Conservation (phyloP, 1,140 invertebrate species). For the Laupala kohalensis region DNA sequence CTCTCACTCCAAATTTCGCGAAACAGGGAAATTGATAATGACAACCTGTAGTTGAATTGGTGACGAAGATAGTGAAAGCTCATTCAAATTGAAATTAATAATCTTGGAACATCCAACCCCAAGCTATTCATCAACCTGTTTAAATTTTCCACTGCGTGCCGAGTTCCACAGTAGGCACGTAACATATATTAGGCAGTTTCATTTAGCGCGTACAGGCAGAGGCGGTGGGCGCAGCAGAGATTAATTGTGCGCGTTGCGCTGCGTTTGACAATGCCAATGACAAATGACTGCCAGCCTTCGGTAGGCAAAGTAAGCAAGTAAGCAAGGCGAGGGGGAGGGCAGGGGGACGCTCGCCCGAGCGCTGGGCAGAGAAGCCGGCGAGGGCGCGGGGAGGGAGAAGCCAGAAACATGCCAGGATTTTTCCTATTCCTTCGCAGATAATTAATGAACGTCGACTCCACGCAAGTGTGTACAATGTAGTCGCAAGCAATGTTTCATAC, state of each 20-base stretch:
- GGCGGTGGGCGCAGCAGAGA: not conserved
- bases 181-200: not conserved
- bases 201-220: not conserved
- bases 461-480: not conserved
- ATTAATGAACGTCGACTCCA: not conserved
- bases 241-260: not conserved
- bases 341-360: no score
- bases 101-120: not conserved
- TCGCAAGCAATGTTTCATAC: not conserved
- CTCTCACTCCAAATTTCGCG: not conserved
- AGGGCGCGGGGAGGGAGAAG: not conserved
- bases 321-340: not conserved
- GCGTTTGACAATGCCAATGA: not conserved
- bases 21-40: not conserved
- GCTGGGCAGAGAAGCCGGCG: not conserved
- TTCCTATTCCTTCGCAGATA: not conserved
- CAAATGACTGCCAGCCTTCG: not conserved
- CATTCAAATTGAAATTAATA: not conserved
- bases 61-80: not conserved
- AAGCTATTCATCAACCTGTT: not conserved
- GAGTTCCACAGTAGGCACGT: not conserved
- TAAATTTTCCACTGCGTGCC: not conserved
- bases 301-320: not conserved
- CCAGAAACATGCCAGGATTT: not conserved
- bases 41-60: not conserved